Evolutionary conservation across 92 coral and sea anemone species (phyloP), one percentile per base, ranked within the genome.

Genomic region (Micromussa lordhowensis): DNA sequence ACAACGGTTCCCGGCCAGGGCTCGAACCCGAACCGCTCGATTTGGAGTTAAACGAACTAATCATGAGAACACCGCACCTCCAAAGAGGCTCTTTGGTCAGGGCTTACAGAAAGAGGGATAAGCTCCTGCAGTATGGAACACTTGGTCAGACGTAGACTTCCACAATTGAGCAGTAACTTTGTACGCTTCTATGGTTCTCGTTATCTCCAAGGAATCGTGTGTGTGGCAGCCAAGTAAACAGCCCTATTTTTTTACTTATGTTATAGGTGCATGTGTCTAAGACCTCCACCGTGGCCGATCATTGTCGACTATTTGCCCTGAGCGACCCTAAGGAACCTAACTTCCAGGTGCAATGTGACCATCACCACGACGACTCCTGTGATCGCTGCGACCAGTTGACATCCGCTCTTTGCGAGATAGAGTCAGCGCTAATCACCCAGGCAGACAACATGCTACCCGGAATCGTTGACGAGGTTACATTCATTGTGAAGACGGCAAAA

Each of bases 271-370:
- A 85, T 68, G 59, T 59, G 79, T 85, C 81, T 74, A 32, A 85
- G 57, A 73, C 53, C 57, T 85, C 81, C 13, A 55, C 82, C 19
- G 88, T 85, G 81, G 88, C 88, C 74, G 88, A 85, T 77, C 88
- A 84, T 44, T 73, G 88, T 55, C n/a, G 81, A 49, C 18, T 61
- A 35, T 71, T 84, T 72, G 70, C 88, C 29, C 80, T 84, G 88
- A 84, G 87, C 49, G 79, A 83, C 79, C 87, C 57, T 28, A 82
- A 82, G 66, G 68, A 82, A 59, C 82, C 59, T 35, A 28, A 58
- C 55, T 48, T 48, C 17, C n/a, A n/a, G n/a, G n/a, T n/a, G n/a
- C n/a, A n/a, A n/a, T n/a, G n/a, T n/a, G n/a, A n/a, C n/a, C n/a
- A n/a, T n/a, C n/a, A n/a, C n/a, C 82, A 48, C 63, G 36, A 82